Percentiles rank a stretch among this genome's conserved stretches.
Evolutionary conservation across 2,888 invertebrate species (phyloP).

Genomic region (Pollenia angustigena): DNA sequence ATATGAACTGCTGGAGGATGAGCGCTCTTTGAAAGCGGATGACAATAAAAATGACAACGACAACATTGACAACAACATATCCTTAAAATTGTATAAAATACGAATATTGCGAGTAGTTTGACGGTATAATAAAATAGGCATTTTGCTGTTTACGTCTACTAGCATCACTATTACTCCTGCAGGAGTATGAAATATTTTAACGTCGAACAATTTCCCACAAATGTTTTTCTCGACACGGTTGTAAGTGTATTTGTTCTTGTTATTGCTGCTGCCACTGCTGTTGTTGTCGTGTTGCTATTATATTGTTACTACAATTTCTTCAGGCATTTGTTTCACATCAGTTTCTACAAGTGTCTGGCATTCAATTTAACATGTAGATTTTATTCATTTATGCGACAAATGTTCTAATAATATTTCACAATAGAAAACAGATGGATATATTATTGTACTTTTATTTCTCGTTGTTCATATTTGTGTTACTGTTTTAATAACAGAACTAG

Average conservation of each 20-base stretch:
- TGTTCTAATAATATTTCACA: slow-evolving; percentile 49
- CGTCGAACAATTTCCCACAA: slow-evolving; percentile 43
- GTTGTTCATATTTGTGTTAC: not conserved
- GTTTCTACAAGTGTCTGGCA: slow-evolving; percentile 65
- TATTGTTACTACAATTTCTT: slow-evolving; percentile 36
- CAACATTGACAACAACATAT: slow-evolving; percentile 53
- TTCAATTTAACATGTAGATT: slow-evolving; percentile 73
- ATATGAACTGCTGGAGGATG: not conserved
- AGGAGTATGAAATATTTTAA: slow-evolving; percentile 4
- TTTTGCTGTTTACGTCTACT: slow-evolving; percentile 20
- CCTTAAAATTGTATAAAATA: slow-evolving; percentile 68
- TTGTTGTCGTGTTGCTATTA: slow-evolving; percentile 23
- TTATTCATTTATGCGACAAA: slow-evolving; percentile 76
- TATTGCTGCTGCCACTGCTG: slow-evolving; percentile 14
- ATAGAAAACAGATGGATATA: slow-evolving; percentile 63
- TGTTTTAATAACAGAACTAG: slow-evolving; percentile 1
- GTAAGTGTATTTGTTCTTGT: slow-evolving; percentile 46
- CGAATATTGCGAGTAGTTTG: slow-evolving; percentile 56
- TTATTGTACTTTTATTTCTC: slow-evolving; percentile 8
- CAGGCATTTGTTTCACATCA: slow-evolving; percentile 62
- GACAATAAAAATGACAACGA: slow-evolving; percentile 51
- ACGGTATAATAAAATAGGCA: slow-evolving; percentile 47
- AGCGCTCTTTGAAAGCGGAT: slow-evolving; percentile 3
- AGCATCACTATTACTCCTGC: not conserved
- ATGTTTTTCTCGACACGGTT: slow-evolving; percentile 36